phyloP scores from a whole-genome alignment of 35 echinoderm and acorn worm genomes.

The Ophiothrix spiculata region DNA sequence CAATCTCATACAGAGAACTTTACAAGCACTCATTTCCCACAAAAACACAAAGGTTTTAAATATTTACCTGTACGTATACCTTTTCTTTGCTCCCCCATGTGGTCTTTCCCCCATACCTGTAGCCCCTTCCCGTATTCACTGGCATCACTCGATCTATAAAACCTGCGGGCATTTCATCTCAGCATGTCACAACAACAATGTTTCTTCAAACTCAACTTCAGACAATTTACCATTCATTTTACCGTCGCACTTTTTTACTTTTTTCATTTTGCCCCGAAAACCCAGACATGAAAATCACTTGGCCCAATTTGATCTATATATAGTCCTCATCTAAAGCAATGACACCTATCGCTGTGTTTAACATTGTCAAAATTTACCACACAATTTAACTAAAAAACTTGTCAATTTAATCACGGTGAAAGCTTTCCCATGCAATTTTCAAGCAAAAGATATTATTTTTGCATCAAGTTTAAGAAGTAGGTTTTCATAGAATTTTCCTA shows the following conservation, averaged over 20 bases:
- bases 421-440: neutral
- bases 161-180: too few relatives aligned
- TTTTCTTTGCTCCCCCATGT: too few relatives aligned
- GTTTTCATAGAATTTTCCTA: neutral
- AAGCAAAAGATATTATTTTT: neutral
- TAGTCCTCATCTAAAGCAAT: neutral
- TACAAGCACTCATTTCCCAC: too few relatives aligned
- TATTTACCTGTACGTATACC: too few relatives aligned
- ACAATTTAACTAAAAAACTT: neutral
- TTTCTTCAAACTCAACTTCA: neutral
- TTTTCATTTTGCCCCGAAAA: slow-evolving; percentile 1
- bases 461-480: neutral
- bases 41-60: too few relatives aligned
- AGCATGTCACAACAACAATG: neutral
- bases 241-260: too few relatives aligned
- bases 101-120: too few relatives aligned
- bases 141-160: too few relatives aligned
- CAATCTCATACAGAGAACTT: too few relatives aligned
- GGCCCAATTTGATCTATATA: neutral
- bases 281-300: slow-evolving; percentile 10
- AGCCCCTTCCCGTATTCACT: too few relatives aligned
- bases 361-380: neutral
- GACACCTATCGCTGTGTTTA: neutral
- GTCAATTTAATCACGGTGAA: slow-evolving; percentile 4
- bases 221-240: neutral